Evolutionary conservation across 2,888 invertebrate species (phyloP), one percentile per base, ranked within the genome.

Genomic region (Agrenia bidenticulata): DNA sequence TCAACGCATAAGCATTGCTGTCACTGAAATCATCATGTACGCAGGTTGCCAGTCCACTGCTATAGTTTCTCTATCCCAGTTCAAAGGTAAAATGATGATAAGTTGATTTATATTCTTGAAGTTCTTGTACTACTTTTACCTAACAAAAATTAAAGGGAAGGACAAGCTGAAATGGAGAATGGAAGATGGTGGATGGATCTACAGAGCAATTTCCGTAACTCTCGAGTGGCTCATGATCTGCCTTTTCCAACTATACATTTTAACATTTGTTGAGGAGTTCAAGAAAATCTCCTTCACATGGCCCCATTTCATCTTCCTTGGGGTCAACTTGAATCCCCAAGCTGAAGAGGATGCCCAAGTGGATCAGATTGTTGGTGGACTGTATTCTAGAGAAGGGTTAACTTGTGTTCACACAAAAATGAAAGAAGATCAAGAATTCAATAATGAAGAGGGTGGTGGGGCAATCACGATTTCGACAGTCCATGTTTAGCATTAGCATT

Each of bases 191-290:
- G 88, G 87, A 2, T 88, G 85, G 84, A 81, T 82, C 49, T 82
- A 83, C 67, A 88, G 88, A n/a, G 83, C 87, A 2, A 80, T 84
- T 7, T 86, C 86, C 73, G 85, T 86, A 0, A 81, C 83, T 41
- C 84, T 85, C 0, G 88, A 88, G 78, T 89, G 88, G 88, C 79
- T 85, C 11, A 55, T 55, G 55, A 7, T 27, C 2, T 27, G 7
- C n/a, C 19, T 55, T 27, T 55, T 55, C 19, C 27, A 17, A 15
- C 9, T 55, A 9, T 55, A 23, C 24, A 55, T 55, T 15, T 2
- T 27, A 27, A 55, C 55, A 5, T 55, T 55, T 27, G n/a, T 55
- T 19, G 26, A 13, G 17, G 55, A 55, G 19, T 55, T 27, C 19
- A 55, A 27, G 32, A 26, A 27, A 26, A 26, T 55, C 13, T 13